Conservation (phyloP, 2,113 vertebrate species). For the Microtus oregoni region DNA sequence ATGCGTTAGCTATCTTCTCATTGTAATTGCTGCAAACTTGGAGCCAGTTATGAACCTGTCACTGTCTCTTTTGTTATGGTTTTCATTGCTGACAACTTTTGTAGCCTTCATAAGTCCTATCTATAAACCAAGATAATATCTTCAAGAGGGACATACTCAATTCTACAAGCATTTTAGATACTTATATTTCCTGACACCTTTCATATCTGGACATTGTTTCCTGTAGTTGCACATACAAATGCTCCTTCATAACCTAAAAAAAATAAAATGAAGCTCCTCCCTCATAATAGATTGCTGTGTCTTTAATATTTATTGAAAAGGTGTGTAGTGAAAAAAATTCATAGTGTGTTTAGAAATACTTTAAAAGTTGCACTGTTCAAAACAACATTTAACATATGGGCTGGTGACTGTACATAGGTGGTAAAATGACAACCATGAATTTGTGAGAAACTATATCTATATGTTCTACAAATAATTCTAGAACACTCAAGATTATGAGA, state of each 20-base stretch:
- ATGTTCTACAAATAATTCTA: not conserved
- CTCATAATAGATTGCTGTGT: not conserved
- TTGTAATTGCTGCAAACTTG: not conserved
- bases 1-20: rapidly evolving
- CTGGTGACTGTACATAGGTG: not conserved
- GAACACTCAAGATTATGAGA: not conserved
- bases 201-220: not conserved
- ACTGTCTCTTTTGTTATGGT: not conserved
- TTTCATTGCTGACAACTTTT: not conserved
- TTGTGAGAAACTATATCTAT: not conserved
- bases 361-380: not conserved
- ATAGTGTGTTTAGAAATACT: not conserved
- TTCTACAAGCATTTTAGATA: not conserved
- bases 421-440: not conserved
- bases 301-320: not conserved
- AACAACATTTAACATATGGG: not conserved
- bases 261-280: not conserved
- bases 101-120: too few relatives aligned
- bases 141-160: not conserved
- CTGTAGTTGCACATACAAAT: not conserved
- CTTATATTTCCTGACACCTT: not conserved
- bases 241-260: not conserved
- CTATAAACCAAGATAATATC: not conserved
- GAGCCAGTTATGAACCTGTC: not conserved
- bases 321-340: not conserved